These are phyloP conservation scores for Metopolophium dirhodum DNA, from an alignment of 1,140 invertebrate species.

Conservation along the genomic window DNA sequence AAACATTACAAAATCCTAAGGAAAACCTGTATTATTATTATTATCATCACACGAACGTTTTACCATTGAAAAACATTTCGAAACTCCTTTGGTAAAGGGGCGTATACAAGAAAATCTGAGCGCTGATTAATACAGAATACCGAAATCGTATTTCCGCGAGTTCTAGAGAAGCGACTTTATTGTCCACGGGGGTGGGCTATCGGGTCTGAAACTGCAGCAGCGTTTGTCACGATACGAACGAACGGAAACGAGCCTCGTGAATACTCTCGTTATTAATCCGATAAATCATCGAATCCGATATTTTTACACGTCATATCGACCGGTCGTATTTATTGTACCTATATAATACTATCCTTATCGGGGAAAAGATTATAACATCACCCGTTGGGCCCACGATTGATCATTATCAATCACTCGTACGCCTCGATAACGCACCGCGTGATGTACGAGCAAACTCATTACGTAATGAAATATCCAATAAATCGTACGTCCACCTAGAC, in stretches of 20 bases:
- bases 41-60: background rate
- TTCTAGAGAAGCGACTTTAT: background rate
- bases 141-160: background rate
- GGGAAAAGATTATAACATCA: background rate
- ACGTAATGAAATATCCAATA: background rate
- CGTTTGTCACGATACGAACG: background rate
- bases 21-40: constrained; percentile 7
- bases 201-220: background rate
- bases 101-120: background rate
- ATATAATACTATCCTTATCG: background rate
- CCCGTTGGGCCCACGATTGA: background rate
- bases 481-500: background rate
- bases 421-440: background rate
- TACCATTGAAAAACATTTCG: background rate
- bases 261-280: background rate
- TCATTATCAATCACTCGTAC: constrained; percentile 21
- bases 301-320: background rate
- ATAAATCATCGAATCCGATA: background rate
- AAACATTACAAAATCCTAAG: background rate
- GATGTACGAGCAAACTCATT: constrained; percentile 14
- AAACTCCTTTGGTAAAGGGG: background rate
- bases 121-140: background rate
- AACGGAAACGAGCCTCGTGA: background rate
- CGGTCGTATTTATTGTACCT: background rate
- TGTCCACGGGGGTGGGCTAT: background rate